A percentile compares a stretch with the other conserved stretches of the same genome.
Conservation (phyloP, 2,113 vertebrate genomes). For the Lamprologus sp. region DNA sequence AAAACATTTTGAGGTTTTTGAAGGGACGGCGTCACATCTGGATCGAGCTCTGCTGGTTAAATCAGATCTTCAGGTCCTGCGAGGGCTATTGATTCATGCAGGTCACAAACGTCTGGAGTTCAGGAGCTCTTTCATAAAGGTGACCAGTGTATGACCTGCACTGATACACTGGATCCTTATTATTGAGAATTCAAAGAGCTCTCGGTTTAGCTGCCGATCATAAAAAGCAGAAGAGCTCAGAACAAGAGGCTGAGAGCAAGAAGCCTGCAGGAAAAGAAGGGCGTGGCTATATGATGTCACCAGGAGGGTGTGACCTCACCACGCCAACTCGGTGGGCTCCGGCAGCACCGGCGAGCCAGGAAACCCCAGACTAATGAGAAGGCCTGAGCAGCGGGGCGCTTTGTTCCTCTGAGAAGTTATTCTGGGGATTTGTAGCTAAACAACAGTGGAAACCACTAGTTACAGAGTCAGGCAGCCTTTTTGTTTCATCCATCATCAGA, state of each 20-base stretch:
- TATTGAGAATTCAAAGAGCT: background rate
- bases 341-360: background rate
- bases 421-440: background rate
- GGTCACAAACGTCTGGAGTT: background rate
- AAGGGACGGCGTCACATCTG: background rate
- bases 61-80: background rate
- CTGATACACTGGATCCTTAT: background rate
- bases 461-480: background rate
- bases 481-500: background rate
- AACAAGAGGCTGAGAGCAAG: background rate
- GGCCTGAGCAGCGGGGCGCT: background rate
- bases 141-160: background rate
- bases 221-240: background rate
- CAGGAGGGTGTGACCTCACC: constrained; percentile 8
- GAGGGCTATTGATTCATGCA: background rate
- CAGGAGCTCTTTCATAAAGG: background rate
- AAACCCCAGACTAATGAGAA: constrained; percentile 18
- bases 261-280: background rate
- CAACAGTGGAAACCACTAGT: background rate
- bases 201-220: background rate
- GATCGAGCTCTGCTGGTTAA: background rate
- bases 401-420: background rate
- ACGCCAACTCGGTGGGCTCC: background rate
- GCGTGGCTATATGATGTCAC: background rate
- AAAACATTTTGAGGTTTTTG: background rate